Base-by-base conservation (phyloP, 1,140 invertebrate species). In the Watersipora subatra region DNA sequence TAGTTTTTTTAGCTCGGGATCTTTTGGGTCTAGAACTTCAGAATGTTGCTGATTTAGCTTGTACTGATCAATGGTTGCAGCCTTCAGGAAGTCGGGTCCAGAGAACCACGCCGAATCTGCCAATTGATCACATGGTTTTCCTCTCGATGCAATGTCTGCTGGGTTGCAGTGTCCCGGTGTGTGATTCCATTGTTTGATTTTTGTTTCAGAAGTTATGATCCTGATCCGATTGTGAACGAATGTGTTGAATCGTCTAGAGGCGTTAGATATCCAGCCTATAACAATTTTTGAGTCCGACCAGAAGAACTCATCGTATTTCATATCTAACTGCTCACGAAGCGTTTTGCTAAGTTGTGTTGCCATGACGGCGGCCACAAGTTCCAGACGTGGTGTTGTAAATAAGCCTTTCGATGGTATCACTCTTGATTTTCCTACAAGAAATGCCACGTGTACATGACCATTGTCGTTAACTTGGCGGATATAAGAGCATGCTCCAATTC, bases 281-380 rank as follows among this genome's bases (percentile, higher is more conserved):
- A 68, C 66, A 0, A 68, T 61, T n/a, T 62, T 17, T 2, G 56
- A 66, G 55, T 71, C 69, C 2, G 70, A 68, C 70, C 67, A 71
- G 26, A 70, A 71, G 26, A 29, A 61, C 24, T 67, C 57, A 19
- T 26, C 34, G n/a, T 12, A 46, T n/a, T 46, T 46, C 34, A 46
- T 46, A n/a, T 46, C 34, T 46, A 46, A n/a, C 34, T 46, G 7
- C 34, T 46, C 2, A n/a, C n/a, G 34, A 46, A 46, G 34, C 34
- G n/a, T 46, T n/a, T 46, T 46, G n/a, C 34, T 46, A 2, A 67
- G n/a, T 2, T 69, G 28, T 1, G 30, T 27, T 1, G 68, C 69
- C 1, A 69, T 24, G 0, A 70, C 67, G 1, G 69, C 68, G 1
- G 61, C 68, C 63, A 66, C 69, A 1, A 69, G 64, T 28, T 72